phyloP scores from a whole-genome alignment of 2,888 invertebrate genomes.

The Rhingia campestris region DNA sequence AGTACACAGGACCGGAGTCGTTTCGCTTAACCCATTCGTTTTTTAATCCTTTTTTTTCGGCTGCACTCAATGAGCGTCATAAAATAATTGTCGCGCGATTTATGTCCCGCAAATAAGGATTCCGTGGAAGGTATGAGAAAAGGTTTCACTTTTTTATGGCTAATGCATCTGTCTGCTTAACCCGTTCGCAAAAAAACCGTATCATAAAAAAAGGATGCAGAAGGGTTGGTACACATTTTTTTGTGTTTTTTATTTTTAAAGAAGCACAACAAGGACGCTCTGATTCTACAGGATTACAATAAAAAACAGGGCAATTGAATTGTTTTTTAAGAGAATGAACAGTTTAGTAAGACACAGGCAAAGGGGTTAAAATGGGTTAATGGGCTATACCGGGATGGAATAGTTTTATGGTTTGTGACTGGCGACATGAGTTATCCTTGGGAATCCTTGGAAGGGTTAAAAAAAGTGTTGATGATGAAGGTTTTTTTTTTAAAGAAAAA shows the following conservation, averaged over 20 bases:
- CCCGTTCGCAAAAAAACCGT: slow-evolving; percentile 58
- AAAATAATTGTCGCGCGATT: slow-evolving; percentile 73
- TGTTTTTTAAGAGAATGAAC: slow-evolving; percentile 27
- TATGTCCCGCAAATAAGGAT: slow-evolving; percentile 52
- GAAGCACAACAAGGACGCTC: slow-evolving; percentile 46
- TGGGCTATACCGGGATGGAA: slow-evolving; percentile 35
- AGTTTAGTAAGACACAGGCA: background rate
- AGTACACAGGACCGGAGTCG: slow-evolving; percentile 25
- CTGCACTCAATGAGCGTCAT: slow-evolving; percentile 15
- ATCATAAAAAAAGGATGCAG: slow-evolving; percentile 43
- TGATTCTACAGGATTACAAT: slow-evolving; percentile 61
- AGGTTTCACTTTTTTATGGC: slow-evolving; percentile 27
- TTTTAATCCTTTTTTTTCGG: slow-evolving; percentile 58
- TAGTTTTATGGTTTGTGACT: slow-evolving; percentile 46
- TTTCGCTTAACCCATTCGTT: slow-evolving; percentile 57
- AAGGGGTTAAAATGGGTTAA: slow-evolving; percentile 46
- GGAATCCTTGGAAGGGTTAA: slow-evolving; percentile 52
- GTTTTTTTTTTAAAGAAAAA: background rate
- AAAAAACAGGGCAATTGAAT: slow-evolving; percentile 63
- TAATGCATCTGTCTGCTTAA: slow-evolving; percentile 63
- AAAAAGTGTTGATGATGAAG: slow-evolving; percentile 7
- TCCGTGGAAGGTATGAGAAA: slow-evolving; percentile 14
- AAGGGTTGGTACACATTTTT: background rate
- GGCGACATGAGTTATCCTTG: slow-evolving; percentile 52
- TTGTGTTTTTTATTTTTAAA: slow-evolving; percentile 6